Conservation (phyloP, 2,888 invertebrate species). For the Agrochola litura region DNA sequence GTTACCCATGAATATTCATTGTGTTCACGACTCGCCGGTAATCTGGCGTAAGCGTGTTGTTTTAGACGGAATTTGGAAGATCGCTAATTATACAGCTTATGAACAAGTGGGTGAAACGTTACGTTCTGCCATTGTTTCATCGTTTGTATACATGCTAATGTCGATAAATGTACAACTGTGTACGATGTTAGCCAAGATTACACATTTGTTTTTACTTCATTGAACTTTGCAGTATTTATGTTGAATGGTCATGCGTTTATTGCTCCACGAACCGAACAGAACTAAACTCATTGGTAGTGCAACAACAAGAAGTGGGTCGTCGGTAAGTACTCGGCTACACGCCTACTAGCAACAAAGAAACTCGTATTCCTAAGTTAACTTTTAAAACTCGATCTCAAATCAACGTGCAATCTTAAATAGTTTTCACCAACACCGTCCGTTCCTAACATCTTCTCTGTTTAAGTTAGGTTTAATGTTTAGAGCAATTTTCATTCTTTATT, state of each 20-base stretch:
- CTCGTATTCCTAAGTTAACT: constrained; percentile 44
- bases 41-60: constrained; percentile 69
- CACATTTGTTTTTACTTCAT: constrained; percentile 56
- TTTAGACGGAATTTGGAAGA: constrained; percentile 66
- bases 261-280: constrained; percentile 47
- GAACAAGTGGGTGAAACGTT: constrained; percentile 81
- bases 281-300: constrained; percentile 52
- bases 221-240: constrained; percentile 54
- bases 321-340: constrained; percentile 39
- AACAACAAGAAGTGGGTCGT: constrained; percentile 57
- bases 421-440: constrained; percentile 9
- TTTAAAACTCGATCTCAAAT: constrained; percentile 32
- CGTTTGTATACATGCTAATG: constrained; percentile 49
- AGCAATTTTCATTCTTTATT: background rate
- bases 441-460: background rate
- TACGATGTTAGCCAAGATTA: constrained; percentile 49
- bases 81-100: constrained; percentile 80
- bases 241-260: constrained; percentile 58
- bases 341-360: constrained; percentile 43
- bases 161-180: constrained; percentile 43
- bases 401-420: constrained; percentile 20
- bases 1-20: constrained; percentile 76
- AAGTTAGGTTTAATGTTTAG: background rate
- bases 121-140: constrained; percentile 71
- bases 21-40: constrained; percentile 68